Conservation (phyloP, 2,888 invertebrate genomes). For the Anaspis maculata region DNA sequence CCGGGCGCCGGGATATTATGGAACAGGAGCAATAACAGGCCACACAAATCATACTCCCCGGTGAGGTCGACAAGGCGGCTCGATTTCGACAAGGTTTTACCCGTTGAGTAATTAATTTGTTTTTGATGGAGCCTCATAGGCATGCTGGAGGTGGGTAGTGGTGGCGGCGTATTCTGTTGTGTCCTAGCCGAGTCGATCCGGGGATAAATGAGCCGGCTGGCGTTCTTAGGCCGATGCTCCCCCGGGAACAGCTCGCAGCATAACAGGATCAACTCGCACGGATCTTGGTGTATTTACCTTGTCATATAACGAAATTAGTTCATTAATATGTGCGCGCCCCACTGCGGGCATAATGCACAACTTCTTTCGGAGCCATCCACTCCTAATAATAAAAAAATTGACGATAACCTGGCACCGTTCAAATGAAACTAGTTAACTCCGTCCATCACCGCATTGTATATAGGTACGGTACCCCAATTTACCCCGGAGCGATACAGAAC, state of each 20-base stretch:
- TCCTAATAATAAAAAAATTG: no score
- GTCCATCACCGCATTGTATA: no score
- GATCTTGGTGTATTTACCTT: slow-evolving; percentile 42
- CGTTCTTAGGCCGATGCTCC: slow-evolving; percentile 38
- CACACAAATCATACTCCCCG: slow-evolving; percentile 37
- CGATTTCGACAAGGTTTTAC: slow-evolving; percentile 38
- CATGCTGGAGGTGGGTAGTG: slow-evolving; percentile 5
- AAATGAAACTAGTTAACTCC: no score
- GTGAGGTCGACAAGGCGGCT: slow-evolving; percentile 35
- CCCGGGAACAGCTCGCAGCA: slow-evolving; percentile 29
- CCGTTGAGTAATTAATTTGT: slow-evolving; percentile 40
- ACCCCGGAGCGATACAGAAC: no score
- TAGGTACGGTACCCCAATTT: no score
- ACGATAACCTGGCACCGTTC: no score
- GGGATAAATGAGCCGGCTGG: slow-evolving; percentile 35
- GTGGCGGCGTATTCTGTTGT: not conserved
- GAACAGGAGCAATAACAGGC: slow-evolving; percentile 22
- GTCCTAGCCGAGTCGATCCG: slow-evolving; percentile 16
- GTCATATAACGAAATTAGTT: slow-evolving; percentile 42
- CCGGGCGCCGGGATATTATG: slow-evolving; percentile 6
- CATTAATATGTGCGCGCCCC: slow-evolving; percentile 26
- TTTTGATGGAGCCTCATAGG: slow-evolving; percentile 38
- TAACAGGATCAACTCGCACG: slow-evolving; percentile 37
- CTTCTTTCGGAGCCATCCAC: no score
- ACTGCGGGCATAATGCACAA: no score